phyloP scores from a whole-genome alignment of 2,113 vertebrate species.

The Fukomys damarensis region DNA sequence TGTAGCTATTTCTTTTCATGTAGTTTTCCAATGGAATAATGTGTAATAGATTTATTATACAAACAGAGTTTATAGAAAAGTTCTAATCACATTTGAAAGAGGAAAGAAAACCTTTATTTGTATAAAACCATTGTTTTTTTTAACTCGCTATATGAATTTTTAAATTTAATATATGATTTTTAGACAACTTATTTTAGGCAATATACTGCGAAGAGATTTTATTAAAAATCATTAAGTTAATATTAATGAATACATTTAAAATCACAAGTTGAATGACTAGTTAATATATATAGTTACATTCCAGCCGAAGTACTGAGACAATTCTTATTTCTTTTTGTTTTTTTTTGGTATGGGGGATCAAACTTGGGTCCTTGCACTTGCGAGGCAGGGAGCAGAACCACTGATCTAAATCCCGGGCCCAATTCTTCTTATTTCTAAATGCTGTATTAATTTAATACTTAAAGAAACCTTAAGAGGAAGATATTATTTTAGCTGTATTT shows the following conservation, averaged over 20 bases:
- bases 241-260: not conserved
- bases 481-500: not conserved
- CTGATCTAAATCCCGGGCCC: too few species aligned
- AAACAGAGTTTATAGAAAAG: too few species aligned
- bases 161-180: not conserved
- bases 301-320: too few species aligned
- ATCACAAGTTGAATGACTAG: too few species aligned
- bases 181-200: not conserved
- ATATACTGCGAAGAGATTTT: not conserved
- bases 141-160: not conserved
- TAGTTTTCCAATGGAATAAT: not conserved
- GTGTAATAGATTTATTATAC: not conserved
- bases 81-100: not conserved
- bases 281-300: not conserved
- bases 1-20: not conserved
- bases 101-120: not conserved
- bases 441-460: not conserved
- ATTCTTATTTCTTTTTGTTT: too few species aligned
- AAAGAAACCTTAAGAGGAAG: not conserved
- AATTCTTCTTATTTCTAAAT: not conserved
- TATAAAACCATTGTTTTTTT: not conserved
- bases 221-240: not conserved
- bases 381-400: too few species aligned
- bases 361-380: too few species aligned
- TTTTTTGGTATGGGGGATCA: too few species aligned